phyloP scores from a whole-genome alignment of 2,113 vertebrate genomes.

The Archilochus colubris region DNA sequence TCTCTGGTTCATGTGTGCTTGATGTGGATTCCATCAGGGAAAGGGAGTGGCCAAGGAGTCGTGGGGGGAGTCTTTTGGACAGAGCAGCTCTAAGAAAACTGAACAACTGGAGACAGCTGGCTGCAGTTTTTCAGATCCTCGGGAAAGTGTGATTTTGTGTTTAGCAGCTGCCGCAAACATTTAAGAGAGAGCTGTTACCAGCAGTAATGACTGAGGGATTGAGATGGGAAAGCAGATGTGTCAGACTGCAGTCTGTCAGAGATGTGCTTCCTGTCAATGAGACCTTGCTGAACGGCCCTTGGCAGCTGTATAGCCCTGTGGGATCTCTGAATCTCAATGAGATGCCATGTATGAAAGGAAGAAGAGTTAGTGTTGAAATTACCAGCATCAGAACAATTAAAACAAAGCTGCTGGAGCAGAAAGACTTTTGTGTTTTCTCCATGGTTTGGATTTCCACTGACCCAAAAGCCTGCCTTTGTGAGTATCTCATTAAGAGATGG shows the following conservation, averaged over 20 bases:
- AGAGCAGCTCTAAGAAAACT: constrained; percentile 9
- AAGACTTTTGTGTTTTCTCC: neutral
- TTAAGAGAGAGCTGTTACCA: constrained; percentile 2
- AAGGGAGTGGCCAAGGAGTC: fast-evolving
- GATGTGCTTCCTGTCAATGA: constrained; percentile 13
- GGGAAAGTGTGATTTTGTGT: constrained; percentile 27
- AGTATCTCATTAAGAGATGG: neutral
- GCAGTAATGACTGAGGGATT: neutral
- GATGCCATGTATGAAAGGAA: neutral
- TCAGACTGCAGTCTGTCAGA: neutral
- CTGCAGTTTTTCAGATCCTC: constrained; percentile 13
- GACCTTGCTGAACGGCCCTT: neutral
- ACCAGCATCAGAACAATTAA: neutral
- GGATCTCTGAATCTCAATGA: constrained; percentile 9
- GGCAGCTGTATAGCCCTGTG: constrained; percentile 1
- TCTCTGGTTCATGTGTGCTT: neutral
- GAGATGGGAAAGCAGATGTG: constrained; percentile 55
- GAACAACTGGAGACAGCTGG: constrained; percentile 56
- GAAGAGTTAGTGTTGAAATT: neutral
- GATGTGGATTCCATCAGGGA: neutral
- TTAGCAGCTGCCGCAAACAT: constrained; percentile 26
- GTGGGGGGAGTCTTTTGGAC: neutral
- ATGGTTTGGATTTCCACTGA: neutral
- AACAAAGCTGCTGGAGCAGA: neutral
- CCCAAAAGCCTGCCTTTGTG: neutral